phyloP scores from a whole-genome alignment of 2,888 invertebrate genomes.

The Acleris emargana region DNA sequence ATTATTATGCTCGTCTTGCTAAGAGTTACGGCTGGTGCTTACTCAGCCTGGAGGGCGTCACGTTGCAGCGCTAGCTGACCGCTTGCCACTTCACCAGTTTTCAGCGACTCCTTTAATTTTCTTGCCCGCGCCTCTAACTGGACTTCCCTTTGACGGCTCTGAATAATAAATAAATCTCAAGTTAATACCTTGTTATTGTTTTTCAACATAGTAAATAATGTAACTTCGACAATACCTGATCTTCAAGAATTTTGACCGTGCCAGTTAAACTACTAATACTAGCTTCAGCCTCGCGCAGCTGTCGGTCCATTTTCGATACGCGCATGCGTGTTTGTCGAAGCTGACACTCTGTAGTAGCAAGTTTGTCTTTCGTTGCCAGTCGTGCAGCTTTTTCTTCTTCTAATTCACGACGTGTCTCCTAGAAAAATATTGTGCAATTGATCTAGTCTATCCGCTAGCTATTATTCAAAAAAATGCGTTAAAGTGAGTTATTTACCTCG shows the following conservation, averaged over 20 bases:
- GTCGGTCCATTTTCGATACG: constrained; percentile 73
- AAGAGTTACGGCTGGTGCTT: constrained; percentile 27
- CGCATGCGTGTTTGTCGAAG: constrained; percentile 65
- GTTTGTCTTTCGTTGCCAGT: constrained; percentile 59
- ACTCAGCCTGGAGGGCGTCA: constrained; percentile 67
- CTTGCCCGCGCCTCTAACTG: constrained; percentile 74
- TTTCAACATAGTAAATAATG: background rate
- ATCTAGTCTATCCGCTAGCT: too few species aligned
- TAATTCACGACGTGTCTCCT: constrained; percentile 62
- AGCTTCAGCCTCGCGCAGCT: constrained; percentile 73
- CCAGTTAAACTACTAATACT: constrained; percentile 71
- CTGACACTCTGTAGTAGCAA: constrained; percentile 63
- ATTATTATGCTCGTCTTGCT: too few species aligned
- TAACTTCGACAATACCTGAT: constrained; percentile 58
- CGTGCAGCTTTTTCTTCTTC: constrained; percentile 66
- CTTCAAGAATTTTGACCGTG: constrained; percentile 72
- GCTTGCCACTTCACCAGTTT: constrained; percentile 71
- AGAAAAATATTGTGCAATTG: background rate
- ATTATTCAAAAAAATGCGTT: too few species aligned
- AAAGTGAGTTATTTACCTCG: constrained; percentile 50
- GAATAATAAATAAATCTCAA: constrained; percentile 22
- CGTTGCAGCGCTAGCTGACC: constrained; percentile 68
- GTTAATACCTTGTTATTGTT: background rate
- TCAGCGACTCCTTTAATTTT: constrained; percentile 72
- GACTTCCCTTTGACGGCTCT: constrained; percentile 75